Conservation (phyloP, 2,888 invertebrate species). For the Rapana venosa region DNA sequence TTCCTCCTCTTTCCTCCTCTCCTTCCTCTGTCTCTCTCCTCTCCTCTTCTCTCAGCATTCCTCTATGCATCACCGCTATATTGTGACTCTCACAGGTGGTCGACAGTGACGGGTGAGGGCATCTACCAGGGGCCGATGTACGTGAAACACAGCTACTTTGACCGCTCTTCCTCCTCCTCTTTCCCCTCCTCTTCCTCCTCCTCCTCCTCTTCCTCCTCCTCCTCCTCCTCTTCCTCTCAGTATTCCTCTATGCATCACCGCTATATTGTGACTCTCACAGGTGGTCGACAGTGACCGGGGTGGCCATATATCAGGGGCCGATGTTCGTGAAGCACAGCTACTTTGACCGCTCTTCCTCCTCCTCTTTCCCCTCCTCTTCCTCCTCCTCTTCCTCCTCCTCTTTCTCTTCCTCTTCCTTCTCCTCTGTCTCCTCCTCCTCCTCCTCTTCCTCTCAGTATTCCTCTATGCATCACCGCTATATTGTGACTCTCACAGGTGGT, state of each 20-base stretch:
- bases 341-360: too few species aligned
- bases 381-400: neutral
- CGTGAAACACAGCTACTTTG: neutral
- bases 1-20: neutral
- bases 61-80: too few species aligned
- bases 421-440: neutral
- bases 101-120: neutral
- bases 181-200: neutral
- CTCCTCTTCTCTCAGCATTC: too few species aligned
- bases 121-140: constrained; percentile 40
- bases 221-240: too few species aligned
- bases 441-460: too few species aligned
- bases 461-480: too few species aligned
- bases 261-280: too few species aligned
- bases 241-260: too few species aligned
- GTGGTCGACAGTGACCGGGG: too few species aligned
- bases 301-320: constrained; percentile 37
- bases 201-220: neutral
- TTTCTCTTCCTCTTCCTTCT: too few species aligned
- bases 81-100: too few species aligned
- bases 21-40: neutral
- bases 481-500: neutral
- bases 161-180: too few species aligned
- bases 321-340: neutral
- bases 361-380: neutral